Conservation (phyloP, 2,113 vertebrate species). For the Lepus timidus region DNA sequence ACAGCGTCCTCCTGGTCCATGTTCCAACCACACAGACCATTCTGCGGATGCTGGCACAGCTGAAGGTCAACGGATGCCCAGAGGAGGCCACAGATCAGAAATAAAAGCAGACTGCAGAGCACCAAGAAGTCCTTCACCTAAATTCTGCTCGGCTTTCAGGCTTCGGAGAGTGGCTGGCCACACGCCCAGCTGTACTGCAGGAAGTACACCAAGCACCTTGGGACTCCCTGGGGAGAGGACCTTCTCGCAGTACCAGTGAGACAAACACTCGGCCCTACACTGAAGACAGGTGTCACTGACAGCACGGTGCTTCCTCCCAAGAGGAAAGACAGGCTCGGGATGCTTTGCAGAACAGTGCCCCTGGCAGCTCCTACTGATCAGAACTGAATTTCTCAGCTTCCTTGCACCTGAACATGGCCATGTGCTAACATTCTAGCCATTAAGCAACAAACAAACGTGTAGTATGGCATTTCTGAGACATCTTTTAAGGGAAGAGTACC, state of each 20-base stretch:
- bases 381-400: background rate
- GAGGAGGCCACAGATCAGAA: background rate
- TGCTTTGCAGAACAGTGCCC: background rate
- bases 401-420: background rate
- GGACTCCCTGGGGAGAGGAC: background rate
- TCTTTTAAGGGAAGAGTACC: background rate
- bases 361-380: background rate
- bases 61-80: background rate
- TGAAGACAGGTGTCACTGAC: background rate
- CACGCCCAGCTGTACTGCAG: background rate
- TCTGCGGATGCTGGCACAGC: background rate
- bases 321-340: background rate
- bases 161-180: background rate
- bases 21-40: background rate
- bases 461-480: slow-evolving; percentile 31
- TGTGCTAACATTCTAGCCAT: background rate
- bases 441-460: background rate
- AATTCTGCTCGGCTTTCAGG: background rate
- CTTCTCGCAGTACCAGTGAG: background rate
- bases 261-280: background rate
- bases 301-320: background rate
- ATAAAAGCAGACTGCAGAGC: background rate
- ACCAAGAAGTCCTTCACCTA: background rate
- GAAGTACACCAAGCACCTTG: background rate
- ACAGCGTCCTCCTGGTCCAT: background rate